Conservation (phyloP, 2,113 vertebrate genomes). For the Ictidomys tridecemlineatus region DNA sequence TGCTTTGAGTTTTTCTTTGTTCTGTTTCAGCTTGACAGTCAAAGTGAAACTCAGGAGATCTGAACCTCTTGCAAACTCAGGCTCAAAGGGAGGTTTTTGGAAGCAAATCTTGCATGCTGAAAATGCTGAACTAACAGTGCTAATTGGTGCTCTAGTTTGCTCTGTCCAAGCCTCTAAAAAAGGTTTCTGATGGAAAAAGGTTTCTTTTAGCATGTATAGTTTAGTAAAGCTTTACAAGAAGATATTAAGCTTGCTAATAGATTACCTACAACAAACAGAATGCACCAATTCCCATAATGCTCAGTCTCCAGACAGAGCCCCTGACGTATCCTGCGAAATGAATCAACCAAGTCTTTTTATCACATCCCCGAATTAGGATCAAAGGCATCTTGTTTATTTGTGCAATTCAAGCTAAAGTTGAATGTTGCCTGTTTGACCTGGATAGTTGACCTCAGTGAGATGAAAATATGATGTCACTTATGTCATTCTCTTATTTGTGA, state of each 20-base stretch:
- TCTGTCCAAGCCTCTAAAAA: conserved; percentile 50
- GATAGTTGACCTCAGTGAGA: not conserved
- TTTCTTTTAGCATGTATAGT: not conserved
- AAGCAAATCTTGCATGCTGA: conserved; percentile 74
- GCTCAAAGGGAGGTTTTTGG: conserved; percentile 73
- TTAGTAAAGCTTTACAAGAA: conserved; percentile 43
- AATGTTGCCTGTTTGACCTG: not conserved
- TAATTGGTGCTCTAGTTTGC: conserved; percentile 38
- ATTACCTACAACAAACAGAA: not conserved
- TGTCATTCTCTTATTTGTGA: conserved; percentile 34
- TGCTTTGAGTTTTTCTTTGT: conserved; percentile 80
- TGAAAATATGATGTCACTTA: conserved; percentile 26
- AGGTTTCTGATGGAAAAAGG: conserved; percentile 55
- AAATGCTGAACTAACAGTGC: conserved; percentile 78
- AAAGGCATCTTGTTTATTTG: not conserved
- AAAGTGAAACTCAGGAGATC: conserved; percentile 83
- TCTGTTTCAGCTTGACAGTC: conserved; percentile 81
- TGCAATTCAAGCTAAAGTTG: conserved; percentile 10
- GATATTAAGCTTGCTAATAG: not conserved
- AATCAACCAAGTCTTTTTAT: not conserved
- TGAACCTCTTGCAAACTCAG: conserved; percentile 79
- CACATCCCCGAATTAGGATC: not conserved
- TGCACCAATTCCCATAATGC: not conserved
- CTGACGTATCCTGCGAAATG: not conserved
- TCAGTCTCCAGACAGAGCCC: not conserved